These are phyloP conservation scores for Campoplex nolae DNA, from an alignment of 2,888 invertebrate genomes.

Conservation along the genomic window DNA sequence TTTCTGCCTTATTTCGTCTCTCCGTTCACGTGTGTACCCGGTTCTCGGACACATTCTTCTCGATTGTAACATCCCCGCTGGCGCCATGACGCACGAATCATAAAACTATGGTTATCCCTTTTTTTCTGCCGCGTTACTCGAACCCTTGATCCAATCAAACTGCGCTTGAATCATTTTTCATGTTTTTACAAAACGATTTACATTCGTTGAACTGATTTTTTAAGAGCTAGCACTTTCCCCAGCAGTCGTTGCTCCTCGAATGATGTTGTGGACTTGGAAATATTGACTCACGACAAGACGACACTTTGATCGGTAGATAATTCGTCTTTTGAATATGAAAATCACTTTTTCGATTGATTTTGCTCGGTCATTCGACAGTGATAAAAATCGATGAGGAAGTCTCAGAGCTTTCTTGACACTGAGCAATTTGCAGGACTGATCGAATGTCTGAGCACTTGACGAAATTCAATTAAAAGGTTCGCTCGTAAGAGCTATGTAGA, in stretches of 20 bases:
- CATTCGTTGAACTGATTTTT: too few species aligned
- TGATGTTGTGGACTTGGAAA: too few species aligned
- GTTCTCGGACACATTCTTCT: slow-evolving; percentile 24
- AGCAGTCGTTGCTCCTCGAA: too few species aligned
- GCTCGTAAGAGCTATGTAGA: too few species aligned
- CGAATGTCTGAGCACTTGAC: not conserved
- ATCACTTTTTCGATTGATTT: too few species aligned
- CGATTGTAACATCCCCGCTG: slow-evolving; percentile 40
- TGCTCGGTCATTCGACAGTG: not conserved
- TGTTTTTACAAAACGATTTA: too few species aligned
- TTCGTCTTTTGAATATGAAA: too few species aligned
- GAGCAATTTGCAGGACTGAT: not conserved
- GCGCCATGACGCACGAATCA: slow-evolving; percentile 39
- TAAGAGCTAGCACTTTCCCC: too few species aligned
- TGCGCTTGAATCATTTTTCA: too few species aligned
- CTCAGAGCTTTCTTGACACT: not conserved
- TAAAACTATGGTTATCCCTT: not conserved
- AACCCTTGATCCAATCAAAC: slow-evolving; percentile 34
- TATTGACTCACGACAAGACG: too few species aligned
- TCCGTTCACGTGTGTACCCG: slow-evolving; percentile 5
- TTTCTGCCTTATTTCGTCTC: not conserved
- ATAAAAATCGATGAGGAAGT: not conserved
- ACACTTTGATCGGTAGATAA: too few species aligned
- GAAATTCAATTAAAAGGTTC: too few species aligned
- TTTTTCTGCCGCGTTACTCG: slow-evolving; percentile 5